Conservation (phyloP, 2,888 invertebrate genomes). For the Brachyptera putata region DNA sequence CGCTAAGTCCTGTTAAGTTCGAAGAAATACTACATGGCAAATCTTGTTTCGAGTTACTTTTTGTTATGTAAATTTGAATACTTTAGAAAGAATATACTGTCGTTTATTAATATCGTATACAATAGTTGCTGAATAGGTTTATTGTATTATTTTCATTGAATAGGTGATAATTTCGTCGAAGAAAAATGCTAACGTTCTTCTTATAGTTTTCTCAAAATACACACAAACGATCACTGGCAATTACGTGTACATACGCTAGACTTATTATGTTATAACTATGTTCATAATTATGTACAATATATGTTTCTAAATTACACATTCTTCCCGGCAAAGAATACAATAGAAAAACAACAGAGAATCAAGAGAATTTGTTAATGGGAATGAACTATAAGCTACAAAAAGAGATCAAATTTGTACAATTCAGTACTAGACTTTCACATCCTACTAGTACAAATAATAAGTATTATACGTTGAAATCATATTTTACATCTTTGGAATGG, state of each 20-base stretch:
- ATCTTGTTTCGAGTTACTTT: constrained; percentile 23
- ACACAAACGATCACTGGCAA: constrained; percentile 23
- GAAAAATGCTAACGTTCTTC: background rate
- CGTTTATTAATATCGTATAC: constrained; percentile 30
- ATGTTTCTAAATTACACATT: constrained; percentile 10
- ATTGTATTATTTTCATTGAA: constrained; percentile 3
- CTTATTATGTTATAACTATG: background rate
- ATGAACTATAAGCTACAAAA: no score
- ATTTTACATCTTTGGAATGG: no score
- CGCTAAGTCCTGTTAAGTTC: no score
- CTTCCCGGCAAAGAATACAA: background rate
- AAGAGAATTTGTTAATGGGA: no score
- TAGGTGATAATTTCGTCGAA: background rate
- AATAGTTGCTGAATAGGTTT: constrained; percentile 19
- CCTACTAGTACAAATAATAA: no score
- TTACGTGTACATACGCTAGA: constrained; percentile 4
- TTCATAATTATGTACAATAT: constrained; percentile 9
- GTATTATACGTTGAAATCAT: no score
- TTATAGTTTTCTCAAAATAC: constrained; percentile 15
- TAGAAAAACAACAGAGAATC: background rate
- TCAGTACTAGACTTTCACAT: no score
- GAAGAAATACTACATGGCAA: no score
- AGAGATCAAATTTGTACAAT: no score
- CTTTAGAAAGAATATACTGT: constrained; percentile 25
- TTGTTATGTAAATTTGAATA: constrained; percentile 14